Evolutionary conservation across 2,113 vertebrate genomes (phyloP), one percentile per base, ranked within the genome.

Genomic region (Taurulus bubalis): DNA sequence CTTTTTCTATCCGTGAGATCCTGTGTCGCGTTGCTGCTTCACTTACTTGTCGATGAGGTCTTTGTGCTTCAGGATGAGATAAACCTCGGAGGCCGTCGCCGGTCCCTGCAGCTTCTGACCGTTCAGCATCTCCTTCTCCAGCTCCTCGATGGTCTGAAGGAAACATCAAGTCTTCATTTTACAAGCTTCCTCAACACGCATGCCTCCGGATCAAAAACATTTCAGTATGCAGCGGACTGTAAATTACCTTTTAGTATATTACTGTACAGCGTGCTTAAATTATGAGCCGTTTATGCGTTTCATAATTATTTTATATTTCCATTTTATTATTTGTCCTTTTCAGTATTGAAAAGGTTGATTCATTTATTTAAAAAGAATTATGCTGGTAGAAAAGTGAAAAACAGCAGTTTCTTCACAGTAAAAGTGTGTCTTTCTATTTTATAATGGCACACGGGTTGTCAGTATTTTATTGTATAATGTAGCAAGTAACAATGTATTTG

Each of bases 51-150:
- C 95, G 51, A 95, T 79, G 0, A 93, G 16, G 9, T 96, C 95
- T 92, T 98, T 99, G 93, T 89, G 93, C 72, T 96, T 94, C 24
- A 99, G 96, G 91, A 99, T 98, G 82, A 83, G 94, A 77, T 98
- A 90, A n/a, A 99, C 95, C 87, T 99, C 97, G 9, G 95, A 96
- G 26, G 98, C 96, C 0, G 98, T 99, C 10, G 93, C 96, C 45
- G 98, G 98, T 84, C 98, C 98, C 94, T 99, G 98, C 60, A 99
- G 95, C 92, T 99, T 99, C 95, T 99, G 98, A 74, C 98, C 98
- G 0, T 99, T 97, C 87, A 99, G 91, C 97, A 99, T 95, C 89
- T 99, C 98, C 83, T 96, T 96, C 92, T 99, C 98, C 91, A 99
- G 92, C 82, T 98, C 95, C 87, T 98, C 97, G 0, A 99, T 96